Base-by-base conservation (phyloP, 2,797 vertebrate species). In the Phalanger gymnotis region DNA sequence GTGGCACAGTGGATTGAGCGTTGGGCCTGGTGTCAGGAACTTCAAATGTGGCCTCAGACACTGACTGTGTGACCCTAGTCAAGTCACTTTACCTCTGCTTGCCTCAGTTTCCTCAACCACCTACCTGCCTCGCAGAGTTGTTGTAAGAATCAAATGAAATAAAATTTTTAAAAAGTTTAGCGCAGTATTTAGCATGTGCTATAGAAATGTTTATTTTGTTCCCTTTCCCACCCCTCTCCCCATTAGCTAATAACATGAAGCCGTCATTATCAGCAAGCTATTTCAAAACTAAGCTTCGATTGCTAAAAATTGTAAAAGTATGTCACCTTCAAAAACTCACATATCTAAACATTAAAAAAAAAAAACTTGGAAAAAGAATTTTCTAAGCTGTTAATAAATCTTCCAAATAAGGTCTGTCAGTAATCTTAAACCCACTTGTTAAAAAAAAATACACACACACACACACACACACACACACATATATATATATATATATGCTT, bases 341-440 rank as follows among this genome's bases (percentile, higher is more conserved):
- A 10, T 66, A 47, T 40, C 12, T 92, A 0, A 27, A 57, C 73
- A 9, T 2, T 94, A 93, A 95, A 55, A 87, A 96, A 93, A 95
- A 55, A 87, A 96, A 93, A 27, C 12, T 55, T 90, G 90, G 30
- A 53, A 95, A 93, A 94, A 16, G 51, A 91, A 34, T 93, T 57
- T 19, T 93, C 47, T 57, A 87, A 51, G 81, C 53, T 95, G 31
- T 55, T 61, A 54, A 57, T 3, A 57, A 54, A 93, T 93, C 47
- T 97, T 95, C 10, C 28, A 90, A 61, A 92, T 94, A 12, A 90
- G 91, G 93, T 94, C 19, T 94, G 9, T 66, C 31, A 94, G 3
- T 56, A 4, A 0, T 2, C 93, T 90, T 93, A 52, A 97, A 9
- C 0, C 16, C 54, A 61, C 81, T 91, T 89, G 81, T 90, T 73